A percentile compares a stretch with the other conserved stretches of the same genome.
phyloP scores from a whole-genome alignment of 1,140 invertebrate species.

The Orchesella cincta region DNA sequence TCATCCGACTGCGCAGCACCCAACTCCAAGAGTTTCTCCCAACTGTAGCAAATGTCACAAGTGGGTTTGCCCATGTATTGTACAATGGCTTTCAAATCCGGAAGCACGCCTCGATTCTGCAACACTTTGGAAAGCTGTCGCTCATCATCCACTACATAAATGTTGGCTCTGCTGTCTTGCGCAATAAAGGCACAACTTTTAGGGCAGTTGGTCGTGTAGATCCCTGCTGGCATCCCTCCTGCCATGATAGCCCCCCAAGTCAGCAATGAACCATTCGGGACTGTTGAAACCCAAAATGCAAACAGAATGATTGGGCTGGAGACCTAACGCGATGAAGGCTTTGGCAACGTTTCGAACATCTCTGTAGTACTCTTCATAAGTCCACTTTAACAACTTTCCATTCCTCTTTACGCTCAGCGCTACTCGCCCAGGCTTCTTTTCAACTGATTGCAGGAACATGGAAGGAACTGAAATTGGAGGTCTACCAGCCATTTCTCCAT shows the following conservation, averaged over 20 bases:
- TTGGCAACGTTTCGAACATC: slow-evolving; percentile 75
- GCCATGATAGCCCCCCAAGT: slow-evolving; percentile 85
- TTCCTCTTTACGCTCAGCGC: slow-evolving; percentile 69
- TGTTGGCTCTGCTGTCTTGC: slow-evolving; percentile 73
- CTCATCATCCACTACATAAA: slow-evolving; percentile 84
- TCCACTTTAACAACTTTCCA: slow-evolving; percentile 64
- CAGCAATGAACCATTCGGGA: slow-evolving; percentile 82
- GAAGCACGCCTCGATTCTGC: slow-evolving; percentile 68
- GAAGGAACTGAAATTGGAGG: slow-evolving; percentile 76
- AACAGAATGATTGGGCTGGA: slow-evolving; percentile 77
- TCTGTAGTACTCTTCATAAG: slow-evolving; percentile 76
- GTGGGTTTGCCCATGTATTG: slow-evolving; percentile 76
- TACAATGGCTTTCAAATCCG: slow-evolving; percentile 78
- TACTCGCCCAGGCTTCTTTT: slow-evolving; percentile 67
- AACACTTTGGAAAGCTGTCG: slow-evolving; percentile 84
- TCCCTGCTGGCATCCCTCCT: slow-evolving; percentile 82
- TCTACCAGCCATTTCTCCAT: slow-evolving; percentile 59
- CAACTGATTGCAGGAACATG: slow-evolving; percentile 65
- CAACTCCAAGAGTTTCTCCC: slow-evolving; percentile 76
- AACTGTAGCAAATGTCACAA: slow-evolving; percentile 57
- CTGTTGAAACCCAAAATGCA: slow-evolving; percentile 89
- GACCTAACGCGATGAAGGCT: slow-evolving; percentile 81
- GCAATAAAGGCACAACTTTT: slow-evolving; percentile 81
- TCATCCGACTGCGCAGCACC: slow-evolving; percentile 71
- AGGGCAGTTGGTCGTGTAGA: slow-evolving; percentile 89